These are phyloP conservation scores for Pterostichus madidus DNA, from an alignment of 2,888 invertebrate species.

Conservation along the genomic window DNA sequence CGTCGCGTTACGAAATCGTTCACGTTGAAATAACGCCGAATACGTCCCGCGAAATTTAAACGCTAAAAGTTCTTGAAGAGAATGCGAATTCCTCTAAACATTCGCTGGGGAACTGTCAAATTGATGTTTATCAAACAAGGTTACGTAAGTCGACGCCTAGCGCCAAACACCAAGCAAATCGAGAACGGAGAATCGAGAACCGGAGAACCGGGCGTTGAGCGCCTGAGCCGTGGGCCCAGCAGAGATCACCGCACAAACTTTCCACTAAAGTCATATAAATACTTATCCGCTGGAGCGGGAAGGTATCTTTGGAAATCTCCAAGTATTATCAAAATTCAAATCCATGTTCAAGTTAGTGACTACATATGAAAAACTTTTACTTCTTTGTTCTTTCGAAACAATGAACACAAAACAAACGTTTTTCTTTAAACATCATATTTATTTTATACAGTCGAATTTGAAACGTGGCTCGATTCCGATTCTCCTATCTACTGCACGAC, in stretches of 20 bases:
- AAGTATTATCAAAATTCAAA: constrained; percentile 52
- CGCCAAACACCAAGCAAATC: constrained; percentile 36
- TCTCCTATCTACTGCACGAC: constrained; percentile 26
- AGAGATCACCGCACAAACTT: constrained; percentile 40
- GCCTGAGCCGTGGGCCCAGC: constrained; percentile 8
- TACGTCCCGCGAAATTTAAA: constrained; percentile 52
- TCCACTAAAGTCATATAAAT: constrained; percentile 48
- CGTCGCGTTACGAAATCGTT: constrained; percentile 42
- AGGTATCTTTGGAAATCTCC: constrained; percentile 36
- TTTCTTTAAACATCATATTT: constrained; percentile 59
- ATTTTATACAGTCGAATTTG: constrained; percentile 47
- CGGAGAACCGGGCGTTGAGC: not conserved
- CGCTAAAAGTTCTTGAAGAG: constrained; percentile 61
- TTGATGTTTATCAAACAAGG: constrained; percentile 66
- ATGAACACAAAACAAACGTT: constrained; percentile 58
- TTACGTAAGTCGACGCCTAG: constrained; percentile 50
- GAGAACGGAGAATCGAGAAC: constrained; percentile 16
- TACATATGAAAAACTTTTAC: constrained; percentile 47
- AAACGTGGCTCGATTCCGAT: constrained; percentile 29
- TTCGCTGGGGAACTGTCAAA: constrained; percentile 59
- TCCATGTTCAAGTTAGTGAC: constrained; percentile 22
- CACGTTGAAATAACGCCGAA: constrained; percentile 48
- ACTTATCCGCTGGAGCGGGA: not conserved
- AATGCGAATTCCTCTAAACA: constrained; percentile 60
- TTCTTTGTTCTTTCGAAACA: constrained; percentile 53